These are phyloP conservation scores for Tenthredo notha DNA, from an alignment of 2,888 invertebrate species.

Conservation along the genomic window DNA sequence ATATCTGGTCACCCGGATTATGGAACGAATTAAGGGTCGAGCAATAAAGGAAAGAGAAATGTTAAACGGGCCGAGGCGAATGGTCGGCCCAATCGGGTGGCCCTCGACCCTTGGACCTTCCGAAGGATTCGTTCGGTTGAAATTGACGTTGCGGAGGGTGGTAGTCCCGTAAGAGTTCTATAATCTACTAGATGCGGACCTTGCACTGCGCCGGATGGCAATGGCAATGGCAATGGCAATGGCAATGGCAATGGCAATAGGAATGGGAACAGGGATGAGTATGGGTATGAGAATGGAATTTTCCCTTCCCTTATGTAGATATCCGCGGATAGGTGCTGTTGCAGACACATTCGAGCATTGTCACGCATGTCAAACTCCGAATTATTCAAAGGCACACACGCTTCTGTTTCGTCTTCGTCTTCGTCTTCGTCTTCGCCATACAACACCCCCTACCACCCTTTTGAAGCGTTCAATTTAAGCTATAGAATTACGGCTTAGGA, in stretches of 20 bases:
- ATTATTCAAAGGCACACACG: constrained; percentile 16
- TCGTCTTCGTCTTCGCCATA: no score
- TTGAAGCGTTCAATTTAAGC: background rate
- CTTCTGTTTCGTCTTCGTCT: background rate
- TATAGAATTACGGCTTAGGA: background rate
- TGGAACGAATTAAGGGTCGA: constrained; percentile 61
- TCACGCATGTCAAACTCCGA: constrained; percentile 13
- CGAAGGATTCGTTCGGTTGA: constrained; percentile 9
- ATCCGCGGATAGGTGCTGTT: background rate
- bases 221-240: background rate
- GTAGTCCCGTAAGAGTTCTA: background rate
- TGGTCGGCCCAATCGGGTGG: background rate
- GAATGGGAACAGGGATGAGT: no score
- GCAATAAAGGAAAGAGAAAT: constrained; percentile 58
- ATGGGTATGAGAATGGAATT: background rate
- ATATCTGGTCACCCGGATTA: constrained; percentile 42
- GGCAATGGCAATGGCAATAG: background rate
- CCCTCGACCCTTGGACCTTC: constrained; percentile 22
- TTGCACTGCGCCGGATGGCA: background rate
- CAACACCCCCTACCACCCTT: background rate
- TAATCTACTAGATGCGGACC: constrained; percentile 1
- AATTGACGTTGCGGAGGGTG: background rate
- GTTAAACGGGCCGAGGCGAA: constrained; percentile 51
- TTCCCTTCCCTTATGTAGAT: background rate
- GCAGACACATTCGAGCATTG: background rate